Evolutionary conservation across 2,113 vertebrate genomes (phyloP).

Genomic region (Nibea albiflora): DNA sequence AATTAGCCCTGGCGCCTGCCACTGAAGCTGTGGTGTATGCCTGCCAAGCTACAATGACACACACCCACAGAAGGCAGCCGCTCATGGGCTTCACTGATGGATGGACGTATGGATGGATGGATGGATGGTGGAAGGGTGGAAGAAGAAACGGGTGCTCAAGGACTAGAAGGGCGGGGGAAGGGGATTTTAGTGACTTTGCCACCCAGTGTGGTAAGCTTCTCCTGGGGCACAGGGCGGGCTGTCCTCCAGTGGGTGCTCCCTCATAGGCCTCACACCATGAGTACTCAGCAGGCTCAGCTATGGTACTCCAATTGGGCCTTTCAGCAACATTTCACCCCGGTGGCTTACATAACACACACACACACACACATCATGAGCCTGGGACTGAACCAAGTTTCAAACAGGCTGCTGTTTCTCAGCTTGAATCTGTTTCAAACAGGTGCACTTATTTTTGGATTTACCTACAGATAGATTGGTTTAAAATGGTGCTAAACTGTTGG

Average conservation of each 20-base stretch:
- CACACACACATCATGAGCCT: constrained; percentile 19
- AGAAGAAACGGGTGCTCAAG: constrained; percentile 56
- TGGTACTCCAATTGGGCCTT: constrained; percentile 44
- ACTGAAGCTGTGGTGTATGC: constrained; percentile 68
- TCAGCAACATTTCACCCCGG: constrained; percentile 44
- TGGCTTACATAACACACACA: constrained; percentile 36
- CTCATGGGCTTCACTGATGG: constrained; percentile 72
- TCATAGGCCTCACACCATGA: constrained; percentile 44
- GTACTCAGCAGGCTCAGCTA: constrained; percentile 23
- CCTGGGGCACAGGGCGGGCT: constrained; percentile 47
- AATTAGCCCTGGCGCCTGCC: constrained; percentile 81
- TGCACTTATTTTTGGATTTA: neutral
- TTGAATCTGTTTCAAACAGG: constrained; percentile 5
- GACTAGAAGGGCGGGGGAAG: constrained; percentile 32
- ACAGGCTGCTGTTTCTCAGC: neutral
- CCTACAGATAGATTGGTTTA: neutral
- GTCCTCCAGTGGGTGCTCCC: constrained; percentile 48
- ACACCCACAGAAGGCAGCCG: constrained; percentile 72
- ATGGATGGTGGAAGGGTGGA: constrained; percentile 43
- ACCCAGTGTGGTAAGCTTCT: constrained; percentile 59
- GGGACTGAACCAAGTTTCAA: constrained; percentile 21
- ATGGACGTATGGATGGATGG: constrained; percentile 43
- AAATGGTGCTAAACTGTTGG: neutral
- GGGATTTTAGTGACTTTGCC: constrained; percentile 71
- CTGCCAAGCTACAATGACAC: constrained; percentile 75